Percentiles rank a stretch among this genome's conserved stretches.
Conservation (phyloP, 2,888 invertebrate species). For the Amphimallon solstitiale region DNA sequence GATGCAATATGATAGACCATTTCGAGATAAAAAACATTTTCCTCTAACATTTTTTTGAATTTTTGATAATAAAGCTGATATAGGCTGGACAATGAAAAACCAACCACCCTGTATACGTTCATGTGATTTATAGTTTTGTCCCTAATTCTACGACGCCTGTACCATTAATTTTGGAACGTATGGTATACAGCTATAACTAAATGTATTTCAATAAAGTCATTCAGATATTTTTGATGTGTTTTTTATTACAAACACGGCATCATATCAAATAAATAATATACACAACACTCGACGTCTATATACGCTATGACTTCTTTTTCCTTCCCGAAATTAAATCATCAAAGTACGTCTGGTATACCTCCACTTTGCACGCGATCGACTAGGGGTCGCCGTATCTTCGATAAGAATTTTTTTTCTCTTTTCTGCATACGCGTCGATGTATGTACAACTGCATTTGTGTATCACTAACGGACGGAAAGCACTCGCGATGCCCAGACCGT, state of each 20-base stretch:
- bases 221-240: conserved; percentile 39
- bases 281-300: conserved; percentile 42
- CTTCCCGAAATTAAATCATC: conserved; percentile 50
- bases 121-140: no score
- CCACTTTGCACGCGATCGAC: conserved; percentile 33
- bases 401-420: conserved; percentile 4
- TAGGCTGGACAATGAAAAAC: no score
- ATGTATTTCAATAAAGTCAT: conserved; percentile 13
- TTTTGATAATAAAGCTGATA: no score
- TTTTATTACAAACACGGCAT: conserved; percentile 32
- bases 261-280: conserved; percentile 48
- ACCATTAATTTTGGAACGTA: no score
- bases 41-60: no score
- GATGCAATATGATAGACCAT: no score
- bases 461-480: not conserved
- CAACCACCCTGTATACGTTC: no score
- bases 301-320: conserved; percentile 35
- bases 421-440: not conserved
- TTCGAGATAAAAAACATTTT: no score
- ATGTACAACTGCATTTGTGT: not conserved
- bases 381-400: conserved; percentile 11
- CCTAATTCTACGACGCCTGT: no score
- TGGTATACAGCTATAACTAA: not conserved
- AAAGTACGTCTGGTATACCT: conserved; percentile 42
- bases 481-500: no score